phyloP scores from a whole-genome alignment of 1,140 invertebrate species.

The Platorchestia sp. region DNA sequence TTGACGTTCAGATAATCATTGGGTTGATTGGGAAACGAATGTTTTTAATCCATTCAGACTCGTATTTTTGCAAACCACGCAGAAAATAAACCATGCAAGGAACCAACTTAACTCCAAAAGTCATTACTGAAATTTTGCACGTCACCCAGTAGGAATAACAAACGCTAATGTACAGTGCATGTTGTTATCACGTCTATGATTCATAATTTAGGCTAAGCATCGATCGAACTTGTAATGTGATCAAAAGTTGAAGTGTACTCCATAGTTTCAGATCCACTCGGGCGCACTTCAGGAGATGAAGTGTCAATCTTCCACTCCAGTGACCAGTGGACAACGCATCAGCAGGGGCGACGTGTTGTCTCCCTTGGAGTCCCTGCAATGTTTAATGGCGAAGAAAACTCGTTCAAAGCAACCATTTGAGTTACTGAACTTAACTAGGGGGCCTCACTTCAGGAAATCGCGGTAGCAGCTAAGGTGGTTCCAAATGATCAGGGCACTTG shows the following conservation, averaged over 20 bases:
- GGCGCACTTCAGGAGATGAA: background rate
- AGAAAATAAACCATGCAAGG: too few species aligned
- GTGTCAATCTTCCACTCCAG: slow-evolving; percentile 52
- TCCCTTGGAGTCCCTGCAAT: background rate
- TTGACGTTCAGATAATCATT: too few species aligned
- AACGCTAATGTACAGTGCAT: too few species aligned
- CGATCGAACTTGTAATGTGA: background rate
- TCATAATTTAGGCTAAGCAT: background rate
- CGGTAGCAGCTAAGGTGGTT: background rate
- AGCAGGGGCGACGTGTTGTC: background rate
- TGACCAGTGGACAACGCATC: slow-evolving; percentile 41
- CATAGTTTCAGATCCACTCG: background rate
- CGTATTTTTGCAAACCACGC: too few species aligned
- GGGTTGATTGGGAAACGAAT: too few species aligned
- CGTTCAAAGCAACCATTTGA: slow-evolving; percentile 17
- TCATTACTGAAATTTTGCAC: too few species aligned
- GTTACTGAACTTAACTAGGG: slow-evolving; percentile 7
- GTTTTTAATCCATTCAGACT: too few species aligned
- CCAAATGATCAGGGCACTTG: background rate
- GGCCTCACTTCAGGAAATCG: slow-evolving; percentile 1
- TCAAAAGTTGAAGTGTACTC: background rate
- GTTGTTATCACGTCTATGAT: background rate
- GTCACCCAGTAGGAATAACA: background rate
- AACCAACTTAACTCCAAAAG: too few species aligned
- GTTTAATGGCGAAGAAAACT: slow-evolving; percentile 39